A percentile compares a stretch with the other conserved stretches of the same genome.
phyloP scores from a whole-genome alignment of 1,140 invertebrate genomes.

The Drosophila jambulina region DNA sequence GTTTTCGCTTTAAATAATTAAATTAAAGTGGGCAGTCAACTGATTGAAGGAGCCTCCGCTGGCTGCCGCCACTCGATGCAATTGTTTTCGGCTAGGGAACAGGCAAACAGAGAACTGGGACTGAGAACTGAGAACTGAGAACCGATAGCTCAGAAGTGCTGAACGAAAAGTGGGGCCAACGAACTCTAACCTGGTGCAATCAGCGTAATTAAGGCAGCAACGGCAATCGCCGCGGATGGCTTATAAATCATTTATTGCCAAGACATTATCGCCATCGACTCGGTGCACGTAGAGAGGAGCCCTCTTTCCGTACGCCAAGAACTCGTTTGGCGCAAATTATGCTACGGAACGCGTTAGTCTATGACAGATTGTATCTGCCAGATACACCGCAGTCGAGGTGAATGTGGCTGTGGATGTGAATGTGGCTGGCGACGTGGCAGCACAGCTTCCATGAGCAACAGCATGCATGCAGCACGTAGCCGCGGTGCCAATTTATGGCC shows the following conservation, averaged over 20 bases:
- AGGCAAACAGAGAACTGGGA: not conserved
- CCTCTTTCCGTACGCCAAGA: conserved; percentile 2
- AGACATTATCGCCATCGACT: conserved; percentile 63
- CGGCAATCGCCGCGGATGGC: conserved; percentile 38
- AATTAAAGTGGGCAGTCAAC: conserved; percentile 76
- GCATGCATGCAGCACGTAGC: conserved; percentile 12
- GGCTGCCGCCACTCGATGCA: conserved; percentile 51
- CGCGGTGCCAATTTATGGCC: conserved; percentile 72
- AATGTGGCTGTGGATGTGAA: conserved; percentile 33
- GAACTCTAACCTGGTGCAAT: conserved; percentile 59
- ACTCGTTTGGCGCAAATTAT: conserved; percentile 75
- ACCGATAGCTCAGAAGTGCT: not conserved
- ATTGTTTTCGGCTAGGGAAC: conserved; percentile 59
- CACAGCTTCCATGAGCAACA: conserved; percentile 25
- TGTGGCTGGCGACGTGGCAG: conserved; percentile 43
- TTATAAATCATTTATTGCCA: conserved; percentile 77
- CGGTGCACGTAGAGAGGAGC: conserved; percentile 13
- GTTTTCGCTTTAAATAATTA: conserved; percentile 83
- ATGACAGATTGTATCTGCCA: conserved; percentile 78
- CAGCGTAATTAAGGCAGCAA: conserved; percentile 56
- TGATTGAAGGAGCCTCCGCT: conserved; percentile 62
- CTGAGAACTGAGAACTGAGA: not conserved
- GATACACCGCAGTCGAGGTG: conserved; percentile 46
- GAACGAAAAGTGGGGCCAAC: conserved; percentile 47
- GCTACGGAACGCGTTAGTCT: conserved; percentile 65